phyloP scores from a whole-genome alignment of 2,113 vertebrate genomes.

The Monopterus albus region DNA sequence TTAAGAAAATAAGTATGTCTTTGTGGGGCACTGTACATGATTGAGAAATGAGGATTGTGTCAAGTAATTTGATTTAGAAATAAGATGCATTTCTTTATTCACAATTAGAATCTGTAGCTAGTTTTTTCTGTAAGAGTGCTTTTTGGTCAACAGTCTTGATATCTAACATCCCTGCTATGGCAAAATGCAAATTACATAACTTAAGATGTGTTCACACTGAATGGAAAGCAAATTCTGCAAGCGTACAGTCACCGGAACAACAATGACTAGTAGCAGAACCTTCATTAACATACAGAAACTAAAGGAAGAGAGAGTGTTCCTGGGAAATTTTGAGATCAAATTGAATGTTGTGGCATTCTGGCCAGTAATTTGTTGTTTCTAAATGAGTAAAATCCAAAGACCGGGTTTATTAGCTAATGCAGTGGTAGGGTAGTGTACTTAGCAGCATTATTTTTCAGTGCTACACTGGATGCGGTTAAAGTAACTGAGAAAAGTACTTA shows the following conservation, averaged over 20 bases:
- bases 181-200: background rate
- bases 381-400: too few species aligned
- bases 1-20: slow-evolving; percentile 8
- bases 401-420: too few species aligned
- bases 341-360: background rate
- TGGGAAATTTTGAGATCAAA: background rate
- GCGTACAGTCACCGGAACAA: too few species aligned
- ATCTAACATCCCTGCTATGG: background rate
- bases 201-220: background rate
- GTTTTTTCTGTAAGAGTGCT: background rate
- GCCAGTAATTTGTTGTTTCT: too few species aligned
- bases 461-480: background rate
- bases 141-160: background rate
- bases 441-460: too few species aligned
- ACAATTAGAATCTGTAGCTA: background rate
- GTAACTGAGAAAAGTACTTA: too few species aligned
- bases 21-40: background rate
- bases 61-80: background rate
- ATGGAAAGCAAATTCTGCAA: too few species aligned
- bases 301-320: too few species aligned
- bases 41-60: background rate
- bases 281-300: too few species aligned
- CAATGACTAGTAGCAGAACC: too few species aligned
- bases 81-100: background rate
- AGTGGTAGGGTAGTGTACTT: too few species aligned